Evolutionary conservation across 2,888 invertebrate genomes (phyloP), one percentile per base, ranked within the genome.

Genomic region (Dascillus cervinus): DNA sequence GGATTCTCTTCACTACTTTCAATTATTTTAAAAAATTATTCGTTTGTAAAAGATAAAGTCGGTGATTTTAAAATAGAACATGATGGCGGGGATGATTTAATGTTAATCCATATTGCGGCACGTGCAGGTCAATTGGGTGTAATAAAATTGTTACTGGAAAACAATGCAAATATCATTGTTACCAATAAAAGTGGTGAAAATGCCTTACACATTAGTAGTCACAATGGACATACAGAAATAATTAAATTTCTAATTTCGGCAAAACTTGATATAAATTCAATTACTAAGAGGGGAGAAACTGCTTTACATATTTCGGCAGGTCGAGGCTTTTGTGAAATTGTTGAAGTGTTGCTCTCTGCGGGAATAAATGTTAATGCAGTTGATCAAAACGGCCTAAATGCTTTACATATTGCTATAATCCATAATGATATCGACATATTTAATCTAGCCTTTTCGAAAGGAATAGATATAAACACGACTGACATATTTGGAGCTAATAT

Each of bases 81-180:
- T n/a, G n/a, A n/a, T n/a, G n/a, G n/a, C n/a, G n/a, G n/a, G n/a
- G n/a, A n/a, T n/a, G n/a, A n/a, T n/a, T n/a, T n/a, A n/a, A n/a
- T n/a, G n/a, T n/a, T n/a, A n/a, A n/a, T n/a, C n/a, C n/a, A n/a
- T n/a, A n/a, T n/a, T n/a, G 27, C 27, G 5, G 27, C 19, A n/a
- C 8, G 11, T 14, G 8, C 5, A 2, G 15, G 15, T 8, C 21
- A 27, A 6, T 9, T n/a, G 4, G 11, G 9, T 3, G 9, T 17
- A 17, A 11, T 17, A 3, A 11, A 27, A 10, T 17, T 27, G 11
- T 19, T 27, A 3, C 9, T 27, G 3, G 13, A 27, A 5, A 27
- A 27, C 3, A 10, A 11, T 1, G 19, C 27, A 12, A 3, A 27
- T 20, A 10, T 27, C 1, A 27, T 11, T 2, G 19, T 19, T 11